phyloP scores from a whole-genome alignment of 2,113 vertebrate species.

The Thryonomys swinderianus region DNA sequence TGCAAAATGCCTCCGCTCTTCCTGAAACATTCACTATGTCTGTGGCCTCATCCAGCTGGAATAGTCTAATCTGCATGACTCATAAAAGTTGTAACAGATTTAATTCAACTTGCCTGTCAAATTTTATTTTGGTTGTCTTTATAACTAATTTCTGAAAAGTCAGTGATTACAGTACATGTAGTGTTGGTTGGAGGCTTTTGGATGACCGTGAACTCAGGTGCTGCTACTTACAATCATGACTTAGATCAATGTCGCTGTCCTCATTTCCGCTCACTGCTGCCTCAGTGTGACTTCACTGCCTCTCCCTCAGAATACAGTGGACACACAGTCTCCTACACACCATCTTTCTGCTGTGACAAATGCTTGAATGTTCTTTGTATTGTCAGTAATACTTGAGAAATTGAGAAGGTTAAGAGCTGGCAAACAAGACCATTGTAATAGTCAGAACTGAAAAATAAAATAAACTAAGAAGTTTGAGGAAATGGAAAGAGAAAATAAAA shows the following conservation, averaged over 20 bases:
- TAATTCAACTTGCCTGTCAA: conserved; percentile 63
- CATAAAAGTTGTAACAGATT: conserved; percentile 60
- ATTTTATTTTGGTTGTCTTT: conserved; percentile 59
- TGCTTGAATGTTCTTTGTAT: background rate
- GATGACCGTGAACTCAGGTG: background rate
- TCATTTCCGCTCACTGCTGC: background rate
- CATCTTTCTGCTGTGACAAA: background rate
- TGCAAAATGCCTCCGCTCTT: background rate
- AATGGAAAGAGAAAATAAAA: conserved; percentile 40
- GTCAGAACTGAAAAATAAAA: background rate
- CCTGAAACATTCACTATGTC: conserved; percentile 14
- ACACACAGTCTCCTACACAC: background rate
- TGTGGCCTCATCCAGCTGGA: background rate
- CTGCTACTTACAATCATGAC: background rate
- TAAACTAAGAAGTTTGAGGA: background rate
- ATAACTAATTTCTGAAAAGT: conserved; percentile 53
- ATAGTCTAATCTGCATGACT: conserved; percentile 52
- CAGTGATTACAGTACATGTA: background rate
- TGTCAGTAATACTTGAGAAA: background rate
- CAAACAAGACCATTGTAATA: background rate
- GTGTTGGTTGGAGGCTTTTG: background rate
- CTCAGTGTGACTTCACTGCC: accelerated
- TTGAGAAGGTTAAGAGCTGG: background rate
- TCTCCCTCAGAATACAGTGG: background rate
- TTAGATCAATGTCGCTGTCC: background rate